Evolutionary conservation across 1,140 invertebrate genomes (phyloP).

Genomic region (Brachionus koreanus): DNA sequence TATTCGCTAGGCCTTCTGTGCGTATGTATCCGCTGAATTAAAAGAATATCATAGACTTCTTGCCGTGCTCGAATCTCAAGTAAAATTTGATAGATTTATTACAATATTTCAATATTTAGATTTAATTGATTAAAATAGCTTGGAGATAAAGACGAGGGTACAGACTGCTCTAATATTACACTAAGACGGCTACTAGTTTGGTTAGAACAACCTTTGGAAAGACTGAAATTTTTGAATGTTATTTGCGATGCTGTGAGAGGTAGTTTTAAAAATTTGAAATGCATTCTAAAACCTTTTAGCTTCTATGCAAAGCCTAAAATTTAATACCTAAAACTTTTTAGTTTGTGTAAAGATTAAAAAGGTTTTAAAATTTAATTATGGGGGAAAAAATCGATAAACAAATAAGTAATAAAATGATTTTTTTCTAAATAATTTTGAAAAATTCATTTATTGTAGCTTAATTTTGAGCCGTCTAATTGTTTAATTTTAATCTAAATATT

Average conservation of each 20-base stretch:
- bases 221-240: slow-evolving; percentile 73
- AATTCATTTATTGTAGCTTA: no score
- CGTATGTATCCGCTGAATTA: slow-evolving; percentile 76
- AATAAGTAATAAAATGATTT: no score
- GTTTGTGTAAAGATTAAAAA: no score
- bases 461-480: no score
- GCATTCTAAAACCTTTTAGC: background rate
- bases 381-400: no score
- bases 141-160: slow-evolving; percentile 43
- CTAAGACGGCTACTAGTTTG: slow-evolving; percentile 73
- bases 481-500: no score
- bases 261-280: slow-evolving; percentile 44
- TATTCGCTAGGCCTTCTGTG: slow-evolving; percentile 67
- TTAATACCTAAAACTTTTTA: background rate
- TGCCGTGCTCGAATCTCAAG: slow-evolving; percentile 77
- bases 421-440: no score
- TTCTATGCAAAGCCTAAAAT: background rate
- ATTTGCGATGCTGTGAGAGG: slow-evolving; percentile 71
- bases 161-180: slow-evolving; percentile 63
- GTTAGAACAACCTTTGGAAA: slow-evolving; percentile 72
- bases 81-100: slow-evolving; percentile 51
- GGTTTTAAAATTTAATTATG: no score
- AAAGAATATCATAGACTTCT: slow-evolving; percentile 80
- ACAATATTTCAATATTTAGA: background rate
- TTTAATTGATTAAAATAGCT: slow-evolving; percentile 6